Conservation (phyloP, 2,113 vertebrate species). For the Nothoprocta pentlandii region DNA sequence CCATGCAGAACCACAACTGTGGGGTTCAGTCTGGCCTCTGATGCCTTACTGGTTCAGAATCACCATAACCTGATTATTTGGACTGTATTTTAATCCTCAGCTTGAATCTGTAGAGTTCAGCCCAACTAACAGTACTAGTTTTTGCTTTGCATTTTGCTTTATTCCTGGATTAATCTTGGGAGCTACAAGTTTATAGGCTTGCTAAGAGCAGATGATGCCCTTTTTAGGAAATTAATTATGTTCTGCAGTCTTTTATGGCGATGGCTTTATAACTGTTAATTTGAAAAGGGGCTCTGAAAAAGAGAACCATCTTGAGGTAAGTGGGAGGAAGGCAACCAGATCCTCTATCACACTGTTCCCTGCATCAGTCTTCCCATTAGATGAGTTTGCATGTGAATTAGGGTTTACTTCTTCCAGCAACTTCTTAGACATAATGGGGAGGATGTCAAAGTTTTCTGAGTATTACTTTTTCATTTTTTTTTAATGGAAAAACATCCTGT, state of each 20-base stretch:
- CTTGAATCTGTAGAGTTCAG: conserved; percentile 9
- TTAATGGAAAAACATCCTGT: background rate
- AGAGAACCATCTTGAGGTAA: background rate
- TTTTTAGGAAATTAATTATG: conserved; percentile 35
- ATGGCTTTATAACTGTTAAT: background rate
- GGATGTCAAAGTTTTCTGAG: background rate
- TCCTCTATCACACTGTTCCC: background rate
- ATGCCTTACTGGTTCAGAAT: background rate
- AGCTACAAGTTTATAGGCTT: background rate
- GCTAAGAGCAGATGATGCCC: background rate
- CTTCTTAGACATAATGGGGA: background rate
- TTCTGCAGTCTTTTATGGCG: background rate
- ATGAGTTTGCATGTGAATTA: background rate
- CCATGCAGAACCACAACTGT: background rate
- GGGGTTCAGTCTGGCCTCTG: background rate
- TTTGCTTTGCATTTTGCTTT: background rate
- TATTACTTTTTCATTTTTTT: background rate
- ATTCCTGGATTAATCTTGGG: background rate
- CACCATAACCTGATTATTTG: background rate
- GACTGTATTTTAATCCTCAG: background rate
- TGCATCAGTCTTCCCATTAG: background rate
- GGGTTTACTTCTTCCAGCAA: background rate
- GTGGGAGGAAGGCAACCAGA: background rate
- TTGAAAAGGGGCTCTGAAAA: conserved; percentile 15
- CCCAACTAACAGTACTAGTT: background rate